phyloP scores from a whole-genome alignment of 2,113 vertebrate genomes.

The Notothenia coriiceps region DNA sequence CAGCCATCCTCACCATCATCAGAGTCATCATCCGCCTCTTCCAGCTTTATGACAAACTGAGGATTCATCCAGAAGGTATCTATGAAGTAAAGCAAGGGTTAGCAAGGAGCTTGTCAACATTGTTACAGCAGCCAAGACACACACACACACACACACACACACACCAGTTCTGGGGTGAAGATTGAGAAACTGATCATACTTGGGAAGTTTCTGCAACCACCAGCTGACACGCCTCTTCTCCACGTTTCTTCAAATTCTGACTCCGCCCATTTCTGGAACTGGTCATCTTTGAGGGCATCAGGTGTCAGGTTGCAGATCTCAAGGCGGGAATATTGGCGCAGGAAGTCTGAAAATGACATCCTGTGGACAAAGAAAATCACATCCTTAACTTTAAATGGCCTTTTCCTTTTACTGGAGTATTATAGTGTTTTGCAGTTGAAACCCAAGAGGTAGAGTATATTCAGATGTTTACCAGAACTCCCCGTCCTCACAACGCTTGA shows the following conservation, averaged over 20 bases:
- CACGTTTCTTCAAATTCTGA: slow-evolving; percentile 90
- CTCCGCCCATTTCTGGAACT: slow-evolving; percentile 89
- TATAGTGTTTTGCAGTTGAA: background rate
- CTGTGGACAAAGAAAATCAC: slow-evolving; percentile 67
- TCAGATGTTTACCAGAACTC: slow-evolving; percentile 85
- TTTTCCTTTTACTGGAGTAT: background rate
- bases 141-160: background rate
- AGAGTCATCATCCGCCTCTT: slow-evolving; percentile 85
- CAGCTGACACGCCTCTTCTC: slow-evolving; percentile 90
- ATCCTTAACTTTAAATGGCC: background rate
- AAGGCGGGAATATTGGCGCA: slow-evolving; percentile 89
- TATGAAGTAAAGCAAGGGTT: slow-evolving; percentile 35
- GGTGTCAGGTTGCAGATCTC: slow-evolving; percentile 97
- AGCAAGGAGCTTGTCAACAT: background rate
- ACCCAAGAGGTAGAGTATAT: background rate
- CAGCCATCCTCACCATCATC: slow-evolving; percentile 83
- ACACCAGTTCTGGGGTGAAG: background rate
- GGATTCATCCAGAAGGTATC: slow-evolving; percentile 89
- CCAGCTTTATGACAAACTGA: slow-evolving; percentile 87
- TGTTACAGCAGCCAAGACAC: background rate
- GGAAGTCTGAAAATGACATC: slow-evolving; percentile 92
- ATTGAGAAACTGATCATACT: slow-evolving; percentile 71
- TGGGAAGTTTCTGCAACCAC: slow-evolving; percentile 92
- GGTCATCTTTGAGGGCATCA: slow-evolving; percentile 86
- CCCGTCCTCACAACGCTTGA: slow-evolving; percentile 85